Evolutionary conservation across 2,797 vertebrate species (phyloP).

Genomic region (Enteromius anoplus): DNA sequence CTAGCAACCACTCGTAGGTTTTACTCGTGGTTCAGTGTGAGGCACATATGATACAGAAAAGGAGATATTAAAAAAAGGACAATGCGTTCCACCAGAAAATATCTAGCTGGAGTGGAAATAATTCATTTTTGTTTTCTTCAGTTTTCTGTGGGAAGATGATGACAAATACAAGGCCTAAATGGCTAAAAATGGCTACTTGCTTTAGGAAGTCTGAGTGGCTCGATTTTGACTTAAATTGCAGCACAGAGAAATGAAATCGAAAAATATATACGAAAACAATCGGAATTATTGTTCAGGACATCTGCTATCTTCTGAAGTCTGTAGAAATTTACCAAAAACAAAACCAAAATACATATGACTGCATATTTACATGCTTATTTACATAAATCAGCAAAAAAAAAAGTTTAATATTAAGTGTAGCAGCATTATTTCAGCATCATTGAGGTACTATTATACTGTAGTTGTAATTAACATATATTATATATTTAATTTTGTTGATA

Average conservation of each 20-base stretch:
- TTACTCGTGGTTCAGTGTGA: slow-evolving; percentile 17
- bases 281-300: neutral
- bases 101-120: neutral
- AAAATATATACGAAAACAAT: neutral
- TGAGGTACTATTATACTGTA: neutral
- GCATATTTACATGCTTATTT: neutral
- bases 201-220: neutral
- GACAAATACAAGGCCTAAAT: neutral
- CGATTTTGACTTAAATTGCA: neutral
- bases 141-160: neutral
- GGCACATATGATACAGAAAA: neutral
- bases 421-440: neutral
- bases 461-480: neutral
- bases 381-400: neutral
- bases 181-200: neutral
- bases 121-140: neutral
- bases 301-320: neutral
- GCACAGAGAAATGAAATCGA: neutral
- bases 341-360: neutral
- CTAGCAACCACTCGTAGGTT: slow-evolving; percentile 18
- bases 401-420: neutral
- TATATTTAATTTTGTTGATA: neutral
- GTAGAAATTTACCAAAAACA: neutral
- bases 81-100: neutral
- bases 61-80: neutral